Evolutionary conservation across 30 jellyfish, hydroid and myxozoan species (phyloP).

Genomic region (Cassiopea andromeda): DNA sequence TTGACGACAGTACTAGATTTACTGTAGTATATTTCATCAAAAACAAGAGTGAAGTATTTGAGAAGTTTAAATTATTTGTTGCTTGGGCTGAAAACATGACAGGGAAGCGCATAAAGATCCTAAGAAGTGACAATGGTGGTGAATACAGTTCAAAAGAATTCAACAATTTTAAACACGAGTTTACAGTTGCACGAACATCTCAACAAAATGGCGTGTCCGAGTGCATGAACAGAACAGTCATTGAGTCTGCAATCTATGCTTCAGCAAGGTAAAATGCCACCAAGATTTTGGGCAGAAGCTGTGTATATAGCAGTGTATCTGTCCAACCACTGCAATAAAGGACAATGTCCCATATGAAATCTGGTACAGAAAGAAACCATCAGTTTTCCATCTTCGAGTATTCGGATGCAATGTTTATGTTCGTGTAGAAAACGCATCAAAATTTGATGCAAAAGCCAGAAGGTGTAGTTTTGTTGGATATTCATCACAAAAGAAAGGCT

Average conservation of each 20-base stretch:
- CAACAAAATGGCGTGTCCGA: slow-evolving; percentile 48
- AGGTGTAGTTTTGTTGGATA: slow-evolving; percentile 41
- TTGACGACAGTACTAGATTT: slow-evolving; percentile 1
- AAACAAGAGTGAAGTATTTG: slow-evolving; percentile 1
- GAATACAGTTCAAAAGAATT: slow-evolving; percentile 1
- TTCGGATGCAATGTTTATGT: slow-evolving; percentile 47
- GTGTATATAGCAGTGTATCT: slow-evolving; percentile 22
- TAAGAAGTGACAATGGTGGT: slow-evolving; percentile 30
- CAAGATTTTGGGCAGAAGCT: slow-evolving; percentile 52
- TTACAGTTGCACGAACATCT: slow-evolving; percentile 16
- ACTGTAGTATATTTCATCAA: slow-evolving; percentile 2
- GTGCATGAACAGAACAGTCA: slow-evolving; percentile 17
- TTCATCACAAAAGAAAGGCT: too few relatives aligned
- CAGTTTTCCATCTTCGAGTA: slow-evolving; percentile 9
- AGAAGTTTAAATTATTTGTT: background rate
- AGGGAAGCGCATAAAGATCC: slow-evolving; percentile 1
- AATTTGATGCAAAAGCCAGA: slow-evolving; percentile 31
- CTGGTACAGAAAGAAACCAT: background rate
- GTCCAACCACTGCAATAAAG: slow-evolving; percentile 42
- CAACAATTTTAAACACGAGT: background rate
- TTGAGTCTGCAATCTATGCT: slow-evolving; percentile 40
- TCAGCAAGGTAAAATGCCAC: slow-evolving; percentile 27
- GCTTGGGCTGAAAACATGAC: background rate
- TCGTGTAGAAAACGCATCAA: slow-evolving; percentile 10
- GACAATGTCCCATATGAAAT: slow-evolving; percentile 12